Conservation (phyloP, 2,888 invertebrate species). For the Geophilus truncorum region DNA sequence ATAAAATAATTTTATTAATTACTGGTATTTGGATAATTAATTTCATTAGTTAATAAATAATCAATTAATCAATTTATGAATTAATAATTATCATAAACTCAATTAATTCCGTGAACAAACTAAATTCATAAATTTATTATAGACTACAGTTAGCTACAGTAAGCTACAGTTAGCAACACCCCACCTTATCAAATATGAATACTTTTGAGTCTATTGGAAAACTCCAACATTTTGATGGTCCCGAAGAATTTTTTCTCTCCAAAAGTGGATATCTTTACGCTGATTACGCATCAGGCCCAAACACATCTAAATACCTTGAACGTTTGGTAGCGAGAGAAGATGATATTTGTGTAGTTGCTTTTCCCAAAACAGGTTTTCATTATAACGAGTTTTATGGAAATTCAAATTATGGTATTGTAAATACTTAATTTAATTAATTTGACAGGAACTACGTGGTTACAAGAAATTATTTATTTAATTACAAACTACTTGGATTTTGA, state of each 20-base stretch:
- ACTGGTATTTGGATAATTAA: too few species aligned
- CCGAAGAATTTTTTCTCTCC: background rate
- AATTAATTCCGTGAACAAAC: too few species aligned
- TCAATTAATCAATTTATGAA: too few species aligned
- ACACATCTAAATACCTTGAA: slow-evolving; percentile 46
- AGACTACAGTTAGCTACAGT: too few species aligned
- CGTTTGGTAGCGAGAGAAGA: slow-evolving; percentile 53
- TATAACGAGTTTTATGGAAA: background rate
- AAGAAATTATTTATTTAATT: slow-evolving; percentile 87
- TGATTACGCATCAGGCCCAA: slow-evolving; percentile 37
- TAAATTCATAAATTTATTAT: too few species aligned
- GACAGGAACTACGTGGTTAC: slow-evolving; percentile 85
- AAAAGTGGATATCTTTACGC: background rate
- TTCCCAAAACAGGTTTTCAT: slow-evolving; percentile 57
- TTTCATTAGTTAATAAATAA: too few species aligned
- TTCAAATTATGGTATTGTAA: slow-evolving; percentile 6
- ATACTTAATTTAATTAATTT: slow-evolving; percentile 37
- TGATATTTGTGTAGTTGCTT: slow-evolving; percentile 56
- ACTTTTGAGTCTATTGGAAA: too few species aligned
- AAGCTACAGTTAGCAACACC: too few species aligned
- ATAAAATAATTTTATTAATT: too few species aligned
- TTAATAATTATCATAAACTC: too few species aligned
- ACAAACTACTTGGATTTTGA: slow-evolving; percentile 66
- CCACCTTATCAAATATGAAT: too few species aligned
- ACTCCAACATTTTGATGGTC: too few species aligned